Evolutionary conservation across 92 coral and sea anemone species (phyloP), one percentile per base, ranked within the genome.

Genomic region (Epizoanthus scotinus): DNA sequence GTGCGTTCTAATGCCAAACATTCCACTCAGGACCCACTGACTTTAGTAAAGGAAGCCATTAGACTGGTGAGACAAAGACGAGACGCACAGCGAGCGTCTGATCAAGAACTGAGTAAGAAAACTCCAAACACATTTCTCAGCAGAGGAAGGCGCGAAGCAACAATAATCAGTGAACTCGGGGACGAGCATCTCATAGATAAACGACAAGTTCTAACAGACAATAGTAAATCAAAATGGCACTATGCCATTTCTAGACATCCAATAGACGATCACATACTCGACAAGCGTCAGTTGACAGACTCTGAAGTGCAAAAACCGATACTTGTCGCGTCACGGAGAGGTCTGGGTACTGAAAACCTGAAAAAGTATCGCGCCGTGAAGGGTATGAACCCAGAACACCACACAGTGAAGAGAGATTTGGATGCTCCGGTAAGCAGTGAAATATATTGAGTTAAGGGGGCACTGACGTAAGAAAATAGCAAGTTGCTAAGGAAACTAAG

Each of bases 361-460:
- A 15, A 8, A 18, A 54, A 15, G 15, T 54, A 53, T 72, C 36
- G 10, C 55, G 27, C 22, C 56, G 63, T 28, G 25, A 56, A 50
- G 22, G 64, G 17, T 14, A 0, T 21, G 21, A 24, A 12, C 7
- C 28, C 24, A 56, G 26, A 59, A 27, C 79, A 73, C n/a, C 66
- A 50, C 27, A 55, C 65, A 73, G 79, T 73, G 61, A 73, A 73
- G 31, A 73, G 55, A 56, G 79, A 73, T 27, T 56, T 56, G 61
- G 66, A 73, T 6, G 28, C 15, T 19, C 66, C 79, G 66, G 79
- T 73, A 73, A 56, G 66, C 29, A 53, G 13, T 71, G 52, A 0
- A 47, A 47, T 47, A 47, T 0, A 9, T 47, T 47, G 52, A 0
- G 17, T 47, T 42, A 44, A 47, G 52, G 52, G 52, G 52, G 52